A percentile compares a stretch with the other conserved stretches of the same genome.
These are phyloP conservation scores for Gandaritis pyraliata DNA, from an alignment of 2,888 invertebrate genomes.

Conservation along the genomic window DNA sequence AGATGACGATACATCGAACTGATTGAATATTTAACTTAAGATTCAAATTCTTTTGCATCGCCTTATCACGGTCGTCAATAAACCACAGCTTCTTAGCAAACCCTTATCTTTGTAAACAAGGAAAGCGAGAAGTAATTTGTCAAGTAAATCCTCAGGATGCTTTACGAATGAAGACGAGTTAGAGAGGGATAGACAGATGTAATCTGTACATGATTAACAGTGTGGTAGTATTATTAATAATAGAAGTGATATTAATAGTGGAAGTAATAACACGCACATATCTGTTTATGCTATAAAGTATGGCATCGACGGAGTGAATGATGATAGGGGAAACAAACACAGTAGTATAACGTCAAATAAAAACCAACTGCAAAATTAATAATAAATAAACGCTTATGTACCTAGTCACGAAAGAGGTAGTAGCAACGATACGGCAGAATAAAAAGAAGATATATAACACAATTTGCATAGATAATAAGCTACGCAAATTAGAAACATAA, in stretches of 20 bases:
- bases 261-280: conserved; percentile 29
- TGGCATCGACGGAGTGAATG: conserved; percentile 5
- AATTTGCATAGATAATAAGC: conserved; percentile 5
- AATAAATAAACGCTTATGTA: too few species aligned
- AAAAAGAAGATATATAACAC: neutral
- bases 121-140: conserved; percentile 79
- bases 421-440: neutral
- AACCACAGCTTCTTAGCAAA: conserved; percentile 24
- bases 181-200: conserved; percentile 39
- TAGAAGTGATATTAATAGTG: conserved; percentile 47
- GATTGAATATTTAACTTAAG: neutral
- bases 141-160: conserved; percentile 72
- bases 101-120: conserved; percentile 58
- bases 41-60: neutral
- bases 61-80: conserved; percentile 21
- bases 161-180: conserved; percentile 42
- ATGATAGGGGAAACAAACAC: conserved; percentile 3
- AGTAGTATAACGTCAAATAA: neutral
- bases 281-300: conserved; percentile 16
- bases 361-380: too few species aligned
- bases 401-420: neutral
- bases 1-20: neutral
- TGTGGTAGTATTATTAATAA: conserved; percentile 59
- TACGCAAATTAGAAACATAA: conserved; percentile 29
- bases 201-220: conserved; percentile 64